Evolutionary conservation across 2,888 invertebrate species (phyloP), one percentile per base, ranked within the genome.

Genomic region (Drosophila maculinotata): DNA sequence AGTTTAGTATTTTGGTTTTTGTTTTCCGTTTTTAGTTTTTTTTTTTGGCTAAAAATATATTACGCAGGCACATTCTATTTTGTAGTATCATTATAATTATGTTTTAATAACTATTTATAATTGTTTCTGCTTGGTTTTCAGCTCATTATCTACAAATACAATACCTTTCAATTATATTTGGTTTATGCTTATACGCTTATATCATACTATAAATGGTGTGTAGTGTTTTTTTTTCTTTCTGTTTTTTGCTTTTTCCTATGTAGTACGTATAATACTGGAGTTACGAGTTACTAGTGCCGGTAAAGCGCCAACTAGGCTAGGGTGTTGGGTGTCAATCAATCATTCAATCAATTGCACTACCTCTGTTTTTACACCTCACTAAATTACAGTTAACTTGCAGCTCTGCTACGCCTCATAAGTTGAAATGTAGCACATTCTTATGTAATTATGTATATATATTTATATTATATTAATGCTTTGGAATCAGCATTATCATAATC

Each of bases 1-100:
- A 42, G 15, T 35, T 65, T 63, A n/a, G n/a, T n/a, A n/a, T 33
- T 33, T 54, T 48, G 39, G 53, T 52, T 48, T 23, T 30, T 64
- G 51, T 47, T 31, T 63, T 51, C 49, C 10, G 20, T 63, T 39
- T 25, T 63, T 64, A 56, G 44, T 33, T 58, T 64, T 62, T 59
- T 38, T 64, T 76, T 85, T 89, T 89, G 89, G 89, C 89, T 89
- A 89, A 90, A 89, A 90, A 89, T 89, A 89, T 88, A 89, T 90
- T 89, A 89, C 82, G 89, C 89, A 89, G 90, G 89, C 89, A 89
- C 89, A 89, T 89, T 89, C 89, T 89, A 89, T 90, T 90, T 89
- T 89, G 89, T 89, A 89, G 89, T 89, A 90, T 90, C 89, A 89
- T 82, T 90, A 88, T 81, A 70, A 69, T 84, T 76, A 77, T 69